Conservation (phyloP, 2,888 invertebrate genomes). For the Caenorhabditis sp. region DNA sequence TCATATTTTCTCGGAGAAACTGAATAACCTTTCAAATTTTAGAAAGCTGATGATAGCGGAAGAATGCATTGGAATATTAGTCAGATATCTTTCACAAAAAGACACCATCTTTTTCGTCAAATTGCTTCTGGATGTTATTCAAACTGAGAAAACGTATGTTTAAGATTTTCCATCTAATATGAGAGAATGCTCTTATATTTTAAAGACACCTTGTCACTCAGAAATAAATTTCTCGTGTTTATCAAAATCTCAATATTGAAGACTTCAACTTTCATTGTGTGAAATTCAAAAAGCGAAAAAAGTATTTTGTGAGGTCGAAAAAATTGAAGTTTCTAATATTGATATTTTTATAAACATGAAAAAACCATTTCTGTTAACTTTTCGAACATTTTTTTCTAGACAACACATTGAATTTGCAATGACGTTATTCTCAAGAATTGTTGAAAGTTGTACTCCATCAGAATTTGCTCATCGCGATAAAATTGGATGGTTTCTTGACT, state of each 20-base stretch:
- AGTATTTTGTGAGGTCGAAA: no score
- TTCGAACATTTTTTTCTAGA: background rate
- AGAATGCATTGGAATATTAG: background rate
- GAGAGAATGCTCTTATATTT: no score
- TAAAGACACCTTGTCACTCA: no score
- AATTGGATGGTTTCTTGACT: constrained; percentile 5
- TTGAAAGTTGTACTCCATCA: constrained; percentile 1
- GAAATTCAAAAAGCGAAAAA: no score
- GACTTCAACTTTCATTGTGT: no score
- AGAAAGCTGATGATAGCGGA: background rate
- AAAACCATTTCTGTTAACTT: no score
- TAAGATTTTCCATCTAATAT: background rate
- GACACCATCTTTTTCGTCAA: background rate
- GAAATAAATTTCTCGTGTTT: no score
- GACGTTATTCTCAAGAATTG: background rate
- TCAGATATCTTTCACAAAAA: background rate
- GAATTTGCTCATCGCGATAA: constrained; percentile 2
- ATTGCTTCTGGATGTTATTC: background rate
- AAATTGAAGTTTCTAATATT: no score
- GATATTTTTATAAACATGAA: no score
- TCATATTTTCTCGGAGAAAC: background rate
- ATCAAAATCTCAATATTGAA: no score
- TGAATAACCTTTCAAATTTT: background rate
- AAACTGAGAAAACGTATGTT: background rate
- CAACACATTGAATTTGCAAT: constrained; percentile 1